These are phyloP conservation scores for Zosterops lateralis DNA, from an alignment of 2,113 vertebrate species.

Conservation along the genomic window DNA sequence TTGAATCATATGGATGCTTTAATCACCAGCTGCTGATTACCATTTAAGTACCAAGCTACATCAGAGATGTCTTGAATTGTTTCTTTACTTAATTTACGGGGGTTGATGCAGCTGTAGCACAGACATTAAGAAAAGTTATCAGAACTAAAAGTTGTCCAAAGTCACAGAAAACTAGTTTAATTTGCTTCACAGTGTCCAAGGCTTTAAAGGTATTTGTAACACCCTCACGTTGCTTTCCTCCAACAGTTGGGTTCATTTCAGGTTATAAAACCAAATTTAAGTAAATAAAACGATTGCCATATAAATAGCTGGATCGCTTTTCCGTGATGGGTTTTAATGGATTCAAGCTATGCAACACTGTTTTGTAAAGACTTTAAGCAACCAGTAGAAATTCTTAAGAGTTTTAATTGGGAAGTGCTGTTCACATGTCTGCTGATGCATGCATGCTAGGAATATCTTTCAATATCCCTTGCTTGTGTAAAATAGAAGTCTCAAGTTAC, in stretches of 20 bases:
- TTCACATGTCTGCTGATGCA: neutral
- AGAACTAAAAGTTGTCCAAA: neutral
- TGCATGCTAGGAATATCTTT: neutral
- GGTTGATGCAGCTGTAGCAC: neutral
- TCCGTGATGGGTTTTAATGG: neutral
- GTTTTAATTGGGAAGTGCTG: constrained; percentile 8
- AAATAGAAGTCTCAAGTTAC: neutral
- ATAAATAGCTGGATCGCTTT: neutral
- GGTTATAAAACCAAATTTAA: neutral
- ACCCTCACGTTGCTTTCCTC: neutral
- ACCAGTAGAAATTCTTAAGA: neutral
- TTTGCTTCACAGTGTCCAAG: neutral
- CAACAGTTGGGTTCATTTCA: constrained; percentile 9
- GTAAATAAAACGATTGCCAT: neutral
- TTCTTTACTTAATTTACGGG: neutral
- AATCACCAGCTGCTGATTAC: constrained; percentile 27
- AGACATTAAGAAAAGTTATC: neutral
- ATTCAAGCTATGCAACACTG: neutral
- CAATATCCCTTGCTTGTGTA: neutral
- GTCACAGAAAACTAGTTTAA: neutral
- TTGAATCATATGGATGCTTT: neutral
- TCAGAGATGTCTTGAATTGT: neutral
- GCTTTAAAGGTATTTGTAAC: constrained; percentile 5
- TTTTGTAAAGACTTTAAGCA: neutral
- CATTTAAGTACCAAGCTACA: neutral